Conservation (phyloP, 2,888 invertebrate species). For the Lypha dubia region DNA sequence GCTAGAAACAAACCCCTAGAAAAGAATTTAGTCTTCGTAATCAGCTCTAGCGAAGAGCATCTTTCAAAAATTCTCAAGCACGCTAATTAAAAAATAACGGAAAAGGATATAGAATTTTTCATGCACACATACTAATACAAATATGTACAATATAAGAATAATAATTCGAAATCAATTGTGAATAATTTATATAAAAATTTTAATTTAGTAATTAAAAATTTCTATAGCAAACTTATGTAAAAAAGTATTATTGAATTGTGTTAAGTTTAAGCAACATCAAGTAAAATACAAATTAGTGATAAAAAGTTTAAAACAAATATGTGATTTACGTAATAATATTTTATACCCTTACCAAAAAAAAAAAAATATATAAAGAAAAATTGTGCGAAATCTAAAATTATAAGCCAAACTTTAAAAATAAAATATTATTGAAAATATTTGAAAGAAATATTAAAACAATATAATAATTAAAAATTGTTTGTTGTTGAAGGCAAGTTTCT, state of each 20-base stretch:
- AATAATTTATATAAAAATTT: no score
- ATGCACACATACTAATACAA: conserved; percentile 1
- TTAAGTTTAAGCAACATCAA: not conserved
- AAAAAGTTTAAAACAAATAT: conserved; percentile 42
- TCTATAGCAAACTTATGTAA: conserved; percentile 32
- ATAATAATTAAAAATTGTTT: not conserved
- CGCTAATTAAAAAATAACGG: conserved; percentile 48
- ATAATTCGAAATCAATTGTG: conserved; percentile 25
- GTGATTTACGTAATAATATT: conserved; percentile 57
- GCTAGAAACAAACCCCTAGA: conserved; percentile 67
- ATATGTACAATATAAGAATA: conserved; percentile 19
- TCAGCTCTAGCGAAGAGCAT: conserved; percentile 78
- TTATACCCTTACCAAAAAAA: conserved; percentile 15
- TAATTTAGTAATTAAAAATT: conserved; percentile 4
- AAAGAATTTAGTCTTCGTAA: conserved; percentile 80
- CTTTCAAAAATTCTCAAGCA: conserved; percentile 60
- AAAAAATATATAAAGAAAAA: not conserved
- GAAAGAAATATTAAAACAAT: not conserved
- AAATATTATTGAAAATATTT: not conserved
- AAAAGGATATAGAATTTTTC: conserved; percentile 64
- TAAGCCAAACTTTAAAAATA: not conserved
- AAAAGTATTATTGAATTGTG: conserved; percentile 36
- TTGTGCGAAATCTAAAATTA: not conserved
- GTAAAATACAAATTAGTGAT: conserved; percentile 37
- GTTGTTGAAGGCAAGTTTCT: conserved; percentile 31